A percentile compares a stretch with the other conserved stretches of the same genome.
These are phyloP conservation scores for Pipa parva DNA, from an alignment of 2,113 vertebrate species.

Conservation along the genomic window DNA sequence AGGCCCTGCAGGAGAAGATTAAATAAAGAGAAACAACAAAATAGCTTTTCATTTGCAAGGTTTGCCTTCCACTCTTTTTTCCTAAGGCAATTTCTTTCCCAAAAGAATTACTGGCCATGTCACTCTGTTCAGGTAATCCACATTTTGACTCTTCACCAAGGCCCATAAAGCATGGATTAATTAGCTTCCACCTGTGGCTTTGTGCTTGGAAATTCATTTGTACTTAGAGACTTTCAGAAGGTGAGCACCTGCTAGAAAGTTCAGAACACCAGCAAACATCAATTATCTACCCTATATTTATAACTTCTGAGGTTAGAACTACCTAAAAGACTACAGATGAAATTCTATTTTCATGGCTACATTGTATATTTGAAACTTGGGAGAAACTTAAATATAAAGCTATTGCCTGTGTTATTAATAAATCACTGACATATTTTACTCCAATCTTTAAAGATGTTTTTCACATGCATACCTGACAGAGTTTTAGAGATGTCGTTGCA, in stretches of 20 bases:
- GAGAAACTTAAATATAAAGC: too few relatives aligned
- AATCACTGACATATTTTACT: too few relatives aligned
- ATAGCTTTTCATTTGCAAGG: slow-evolving; percentile 26
- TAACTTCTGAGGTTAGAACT: slow-evolving; percentile 29
- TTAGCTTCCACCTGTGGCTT: slow-evolving; percentile 57
- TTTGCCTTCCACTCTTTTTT: not conserved
- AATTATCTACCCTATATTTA: slow-evolving; percentile 52
- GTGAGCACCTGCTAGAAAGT: slow-evolving; percentile 53
- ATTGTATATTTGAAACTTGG: too few relatives aligned
- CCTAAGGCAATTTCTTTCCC: not conserved
- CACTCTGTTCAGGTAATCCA: not conserved
- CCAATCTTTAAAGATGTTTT: too few relatives aligned
- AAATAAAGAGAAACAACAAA: slow-evolving; percentile 41
- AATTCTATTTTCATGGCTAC: too few relatives aligned
- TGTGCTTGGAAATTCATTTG: slow-evolving; percentile 50
- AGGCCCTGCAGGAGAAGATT: slow-evolving; percentile 40
- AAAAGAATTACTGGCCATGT: not conserved
- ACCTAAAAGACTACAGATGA: too few relatives aligned
- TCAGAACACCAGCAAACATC: slow-evolving; percentile 53
- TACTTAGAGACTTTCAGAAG: slow-evolving; percentile 45
- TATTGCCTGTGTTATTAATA: too few relatives aligned
- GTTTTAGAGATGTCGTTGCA: too few relatives aligned
- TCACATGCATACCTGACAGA: too few relatives aligned
- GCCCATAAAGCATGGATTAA: slow-evolving; percentile 25
- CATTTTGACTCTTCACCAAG: not conserved